A percentile compares a stretch with the other conserved stretches of the same genome.
Evolutionary conservation across 2,113 vertebrate species (phyloP).

Genomic region (Poicephalus meyeri): DNA sequence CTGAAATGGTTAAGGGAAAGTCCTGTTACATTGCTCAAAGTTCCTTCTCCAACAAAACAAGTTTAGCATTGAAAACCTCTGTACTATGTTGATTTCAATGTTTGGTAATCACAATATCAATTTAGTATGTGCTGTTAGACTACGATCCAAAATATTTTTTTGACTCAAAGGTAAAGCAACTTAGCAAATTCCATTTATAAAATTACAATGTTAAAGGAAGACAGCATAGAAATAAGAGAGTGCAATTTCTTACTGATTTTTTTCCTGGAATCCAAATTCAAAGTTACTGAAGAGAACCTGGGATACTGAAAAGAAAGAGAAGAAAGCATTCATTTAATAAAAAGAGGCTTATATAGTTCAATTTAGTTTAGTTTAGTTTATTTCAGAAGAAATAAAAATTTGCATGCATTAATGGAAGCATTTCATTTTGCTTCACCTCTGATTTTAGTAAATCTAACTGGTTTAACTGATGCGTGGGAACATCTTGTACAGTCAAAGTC

Average conservation of each 20-base stretch:
- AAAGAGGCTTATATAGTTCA: neutral
- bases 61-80: neutral
- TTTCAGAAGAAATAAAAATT: neutral
- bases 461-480: neutral
- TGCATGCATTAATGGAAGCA: neutral
- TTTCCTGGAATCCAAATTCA: neutral
- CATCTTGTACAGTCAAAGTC: neutral
- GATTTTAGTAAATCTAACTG: neutral
- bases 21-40: neutral
- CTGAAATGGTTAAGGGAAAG: neutral
- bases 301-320: neutral
- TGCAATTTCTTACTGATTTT: neutral
- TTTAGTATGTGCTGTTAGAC: neutral
- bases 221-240: neutral
- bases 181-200: neutral
- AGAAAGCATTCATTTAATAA: neutral
- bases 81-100: neutral
- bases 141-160: neutral
- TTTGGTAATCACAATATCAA: neutral
- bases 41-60: neutral
- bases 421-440: neutral
- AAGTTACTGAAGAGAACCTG: neutral
- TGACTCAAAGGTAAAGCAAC: neutral
- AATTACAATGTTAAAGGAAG: neutral
- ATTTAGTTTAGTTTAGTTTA: neutral